Evolutionary conservation across 2,113 vertebrate genomes (phyloP), one percentile per base, ranked within the genome.

Genomic region (zebrafish (Danio rerio)): DNA sequence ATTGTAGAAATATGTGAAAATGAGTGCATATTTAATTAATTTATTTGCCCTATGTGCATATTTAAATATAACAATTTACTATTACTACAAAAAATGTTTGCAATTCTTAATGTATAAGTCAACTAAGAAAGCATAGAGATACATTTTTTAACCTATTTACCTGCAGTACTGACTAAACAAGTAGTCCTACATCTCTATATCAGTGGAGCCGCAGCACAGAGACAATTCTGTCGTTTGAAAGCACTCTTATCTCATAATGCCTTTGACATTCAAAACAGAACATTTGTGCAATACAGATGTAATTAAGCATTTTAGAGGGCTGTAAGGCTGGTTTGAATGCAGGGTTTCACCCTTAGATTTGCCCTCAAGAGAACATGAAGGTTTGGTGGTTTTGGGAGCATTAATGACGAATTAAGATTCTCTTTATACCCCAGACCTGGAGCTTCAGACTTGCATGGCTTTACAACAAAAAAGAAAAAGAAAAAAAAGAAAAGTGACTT

Each of bases 381-480:
- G 5, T 49, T 76, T 45, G 43, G 58, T 77, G 59, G n/a, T 78
- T 62, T 49, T n/a, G 31, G 7, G 18, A 76, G 74, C 12, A 63
- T 63, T 69, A 69, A 47, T 49, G n/a, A 2, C 2, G 43, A 69
- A 69, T 69, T 69, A 69, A 49, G 43, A 69, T 47, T 69, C 66
- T 69, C 43, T 47, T 69, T 10, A 69, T 20, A 18, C 65, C 43
- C 43, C 65, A 49, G 43, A 18, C 10, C n/a, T 61, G 58, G 58
- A 59, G 40, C 3, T 65, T 31, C 12, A 31, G 69, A 62, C 45
- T 63, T 49, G 74, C 13, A 31, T 59, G 72, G 40, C 56, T 62
- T 31, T 77, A 77, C 56, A 63, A 47, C 18, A 50, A 62, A 50
- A 78, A 50, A 31, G 7, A 7, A 53, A n/a, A 71, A 31, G 20